Conservation (phyloP, 2,888 invertebrate species). For the Macrophya alboannulata region DNA sequence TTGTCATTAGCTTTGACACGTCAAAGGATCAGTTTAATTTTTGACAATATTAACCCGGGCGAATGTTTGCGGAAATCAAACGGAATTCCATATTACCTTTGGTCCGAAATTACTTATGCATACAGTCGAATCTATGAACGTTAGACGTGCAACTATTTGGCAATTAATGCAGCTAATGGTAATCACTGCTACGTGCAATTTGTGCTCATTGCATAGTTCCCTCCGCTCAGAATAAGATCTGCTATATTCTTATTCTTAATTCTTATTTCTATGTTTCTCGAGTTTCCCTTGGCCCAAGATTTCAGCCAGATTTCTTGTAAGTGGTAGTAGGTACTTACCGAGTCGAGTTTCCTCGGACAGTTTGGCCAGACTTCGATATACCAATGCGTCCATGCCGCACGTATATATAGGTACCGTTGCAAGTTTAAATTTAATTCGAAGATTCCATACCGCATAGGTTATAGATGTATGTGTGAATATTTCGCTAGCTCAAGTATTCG, state of each 20-base stretch:
- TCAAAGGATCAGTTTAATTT: not conserved
- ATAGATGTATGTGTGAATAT: not conserved
- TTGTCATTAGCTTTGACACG: not conserved
- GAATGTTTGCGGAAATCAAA: constrained; percentile 28
- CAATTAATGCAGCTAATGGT: constrained; percentile 40
- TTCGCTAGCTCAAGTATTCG: not conserved
- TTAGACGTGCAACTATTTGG: constrained; percentile 33
- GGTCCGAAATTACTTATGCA: constrained; percentile 46
- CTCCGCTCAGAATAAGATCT: not conserved
- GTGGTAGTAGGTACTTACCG: not conserved
- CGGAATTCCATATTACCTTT: constrained; percentile 45
- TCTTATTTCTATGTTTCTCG: constrained; percentile 14
- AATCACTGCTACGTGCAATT: constrained; percentile 28
- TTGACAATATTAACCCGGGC: constrained; percentile 1
- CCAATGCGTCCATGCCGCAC: not conserved
- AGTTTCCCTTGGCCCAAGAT: not conserved
- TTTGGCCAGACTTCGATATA: not conserved
- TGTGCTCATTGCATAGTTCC: not conserved
- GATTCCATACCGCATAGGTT: constrained; percentile 20
- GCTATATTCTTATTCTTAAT: not conserved
- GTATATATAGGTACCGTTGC: not conserved
- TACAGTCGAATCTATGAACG: constrained; percentile 46
- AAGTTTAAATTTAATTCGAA: constrained; percentile 27
- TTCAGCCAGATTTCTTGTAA: constrained; percentile 10
- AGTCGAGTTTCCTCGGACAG: not conserved